phyloP scores from a whole-genome alignment of 2,113 vertebrate genomes.

The Octodon degus region DNA sequence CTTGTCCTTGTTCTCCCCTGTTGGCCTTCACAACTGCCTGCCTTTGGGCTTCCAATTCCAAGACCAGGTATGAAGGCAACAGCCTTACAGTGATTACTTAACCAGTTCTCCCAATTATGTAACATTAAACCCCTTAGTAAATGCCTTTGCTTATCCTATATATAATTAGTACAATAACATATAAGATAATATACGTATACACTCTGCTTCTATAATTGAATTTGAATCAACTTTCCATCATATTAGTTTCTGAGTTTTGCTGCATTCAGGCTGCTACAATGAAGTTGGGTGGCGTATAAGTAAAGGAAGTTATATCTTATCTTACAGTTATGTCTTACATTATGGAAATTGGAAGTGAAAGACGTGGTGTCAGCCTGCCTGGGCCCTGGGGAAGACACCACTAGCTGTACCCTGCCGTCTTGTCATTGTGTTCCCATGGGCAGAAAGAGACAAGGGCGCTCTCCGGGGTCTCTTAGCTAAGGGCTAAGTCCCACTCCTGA shows the following conservation, averaged over 20 bases:
- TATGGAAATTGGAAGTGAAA: background rate
- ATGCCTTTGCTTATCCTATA: background rate
- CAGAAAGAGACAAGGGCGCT: background rate
- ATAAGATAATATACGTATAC: background rate
- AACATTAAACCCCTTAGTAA: conserved; percentile 1
- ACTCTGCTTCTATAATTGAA: background rate
- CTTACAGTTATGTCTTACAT: background rate
- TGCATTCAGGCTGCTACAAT: background rate
- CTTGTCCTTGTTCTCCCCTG: background rate
- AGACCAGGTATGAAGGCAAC: background rate
- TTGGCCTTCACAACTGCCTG: background rate
- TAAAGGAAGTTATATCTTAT: background rate
- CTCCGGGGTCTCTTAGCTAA: background rate
- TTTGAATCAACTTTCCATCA: background rate
- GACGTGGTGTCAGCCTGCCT: background rate
- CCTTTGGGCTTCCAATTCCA: background rate
- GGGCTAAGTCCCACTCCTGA: background rate
- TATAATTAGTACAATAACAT: background rate
- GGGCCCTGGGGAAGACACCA: background rate
- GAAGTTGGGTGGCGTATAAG: background rate
- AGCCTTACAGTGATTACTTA: background rate
- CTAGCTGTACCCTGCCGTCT: background rate
- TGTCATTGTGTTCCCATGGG: background rate
- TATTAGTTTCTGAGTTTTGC: background rate
- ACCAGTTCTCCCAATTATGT: background rate